phyloP scores from a whole-genome alignment of 2,113 vertebrate species.

The Piprites chloris region DNA sequence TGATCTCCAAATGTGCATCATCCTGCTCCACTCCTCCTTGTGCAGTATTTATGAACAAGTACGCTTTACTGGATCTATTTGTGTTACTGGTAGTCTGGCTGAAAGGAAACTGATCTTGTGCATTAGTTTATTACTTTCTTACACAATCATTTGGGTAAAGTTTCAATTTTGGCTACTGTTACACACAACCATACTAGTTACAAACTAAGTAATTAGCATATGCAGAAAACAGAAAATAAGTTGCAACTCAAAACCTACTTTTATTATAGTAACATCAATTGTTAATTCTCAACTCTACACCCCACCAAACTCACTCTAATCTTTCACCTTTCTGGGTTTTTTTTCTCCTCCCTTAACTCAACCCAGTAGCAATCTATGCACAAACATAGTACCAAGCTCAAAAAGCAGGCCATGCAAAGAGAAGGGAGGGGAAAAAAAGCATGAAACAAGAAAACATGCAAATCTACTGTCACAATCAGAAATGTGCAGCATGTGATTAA shows the following conservation, averaged over 20 bases:
- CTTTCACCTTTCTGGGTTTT: background rate
- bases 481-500: background rate
- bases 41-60: background rate
- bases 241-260: background rate
- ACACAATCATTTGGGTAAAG: background rate
- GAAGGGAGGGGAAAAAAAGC: background rate
- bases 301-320: background rate
- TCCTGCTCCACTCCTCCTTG: background rate
- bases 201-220: background rate
- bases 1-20: background rate
- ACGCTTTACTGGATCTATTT: background rate
- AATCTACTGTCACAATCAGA: background rate
- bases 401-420: background rate
- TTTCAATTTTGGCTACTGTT: background rate
- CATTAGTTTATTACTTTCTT: background rate
- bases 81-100: background rate
- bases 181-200: background rate
- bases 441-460: background rate
- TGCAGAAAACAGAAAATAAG: background rate
- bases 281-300: background rate
- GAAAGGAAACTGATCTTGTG: background rate
- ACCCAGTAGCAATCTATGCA: background rate
- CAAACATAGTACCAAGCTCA: background rate
- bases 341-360: fast-evolving
- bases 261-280: background rate